These are phyloP conservation scores for Phyllopteryx taeniolatus DNA, from an alignment of 2,113 vertebrate genomes.

Conservation along the genomic window DNA sequence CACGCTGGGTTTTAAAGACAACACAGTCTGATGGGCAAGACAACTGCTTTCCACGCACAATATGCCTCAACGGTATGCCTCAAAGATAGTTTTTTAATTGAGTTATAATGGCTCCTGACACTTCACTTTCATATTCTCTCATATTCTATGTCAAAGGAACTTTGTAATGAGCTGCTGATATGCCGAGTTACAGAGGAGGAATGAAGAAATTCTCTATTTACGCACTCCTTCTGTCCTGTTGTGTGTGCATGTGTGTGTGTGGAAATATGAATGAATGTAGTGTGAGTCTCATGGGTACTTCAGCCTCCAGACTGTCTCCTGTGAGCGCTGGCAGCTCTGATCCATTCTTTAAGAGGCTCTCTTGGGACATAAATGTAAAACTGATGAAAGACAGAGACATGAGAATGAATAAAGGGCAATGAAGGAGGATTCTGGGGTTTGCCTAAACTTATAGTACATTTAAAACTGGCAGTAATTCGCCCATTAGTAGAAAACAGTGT, in stretches of 20 bases:
- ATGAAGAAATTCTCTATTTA: slow-evolving; percentile 5
- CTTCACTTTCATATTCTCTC: slow-evolving; percentile 75
- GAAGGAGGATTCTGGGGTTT: slow-evolving; percentile 12
- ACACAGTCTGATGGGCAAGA: neutral
- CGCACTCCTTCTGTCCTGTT: slow-evolving; percentile 1
- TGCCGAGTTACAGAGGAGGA: slow-evolving; percentile 5
- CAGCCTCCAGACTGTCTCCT: slow-evolving; percentile 33
- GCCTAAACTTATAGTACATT: neutral
- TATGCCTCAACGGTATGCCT: slow-evolving; percentile 12
- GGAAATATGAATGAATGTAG: slow-evolving; percentile 24
- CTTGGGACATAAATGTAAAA: slow-evolving; percentile 40
- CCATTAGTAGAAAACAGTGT: neutral
- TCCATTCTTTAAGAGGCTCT: slow-evolving; percentile 30
- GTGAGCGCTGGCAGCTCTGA: slow-evolving; percentile 42
- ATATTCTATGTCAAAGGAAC: slow-evolving; percentile 48
- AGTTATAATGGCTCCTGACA: slow-evolving; percentile 69
- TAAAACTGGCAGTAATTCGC: neutral
- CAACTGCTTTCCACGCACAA: slow-evolving; percentile 13
- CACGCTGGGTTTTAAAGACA: slow-evolving; percentile 7
- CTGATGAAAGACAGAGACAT: slow-evolving; percentile 66
- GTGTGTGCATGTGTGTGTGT: slow-evolving; percentile 1
- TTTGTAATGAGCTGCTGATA: slow-evolving; percentile 51
- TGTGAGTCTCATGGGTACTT: slow-evolving; percentile 1
- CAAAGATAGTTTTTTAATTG: slow-evolving; percentile 69
- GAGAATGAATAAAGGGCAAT: slow-evolving; percentile 36